A percentile compares a stretch with the other conserved stretches of the same genome.
Evolutionary conservation across 2,797 vertebrate genomes (phyloP).

Genomic region (Ctenosaura bakeri): DNA sequence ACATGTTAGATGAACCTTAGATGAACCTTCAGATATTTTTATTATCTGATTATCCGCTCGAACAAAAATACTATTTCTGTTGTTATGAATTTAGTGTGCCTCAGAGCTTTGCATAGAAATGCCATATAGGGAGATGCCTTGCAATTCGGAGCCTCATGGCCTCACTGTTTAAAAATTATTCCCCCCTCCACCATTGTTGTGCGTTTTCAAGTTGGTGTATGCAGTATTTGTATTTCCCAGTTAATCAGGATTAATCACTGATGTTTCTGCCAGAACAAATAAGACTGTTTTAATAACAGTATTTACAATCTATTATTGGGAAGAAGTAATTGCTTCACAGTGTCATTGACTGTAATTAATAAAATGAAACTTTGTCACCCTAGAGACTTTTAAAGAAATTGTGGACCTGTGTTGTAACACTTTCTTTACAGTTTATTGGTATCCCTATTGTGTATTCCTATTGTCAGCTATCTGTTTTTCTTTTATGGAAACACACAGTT

Average conservation of each 20-base stretch:
- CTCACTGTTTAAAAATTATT: background rate
- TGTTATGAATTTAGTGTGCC: background rate
- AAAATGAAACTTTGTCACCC: background rate
- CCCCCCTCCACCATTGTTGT: background rate
- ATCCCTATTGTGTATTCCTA: background rate
- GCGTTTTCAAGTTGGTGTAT: too few species aligned
- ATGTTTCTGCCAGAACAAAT: background rate
- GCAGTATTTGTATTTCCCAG: too few species aligned
- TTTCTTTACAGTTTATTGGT: background rate
- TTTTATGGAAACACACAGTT: background rate
- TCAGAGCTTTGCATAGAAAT: background rate
- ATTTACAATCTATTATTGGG: conserved; percentile 1
- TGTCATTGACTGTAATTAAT: too few species aligned
- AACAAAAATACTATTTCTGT: background rate
- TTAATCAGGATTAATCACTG: too few species aligned
- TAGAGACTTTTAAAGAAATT: background rate
- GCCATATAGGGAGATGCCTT: background rate
- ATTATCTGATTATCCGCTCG: background rate
- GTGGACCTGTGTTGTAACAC: background rate
- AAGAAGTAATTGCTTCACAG: background rate
- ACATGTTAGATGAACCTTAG: too few species aligned
- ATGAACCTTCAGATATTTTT: background rate
- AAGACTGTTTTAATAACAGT: background rate
- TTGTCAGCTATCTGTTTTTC: background rate
- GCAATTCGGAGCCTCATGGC: background rate